Evolutionary conservation across 2,888 invertebrate genomes (phyloP).

Genomic region (Aspidiotus rigidus): DNA sequence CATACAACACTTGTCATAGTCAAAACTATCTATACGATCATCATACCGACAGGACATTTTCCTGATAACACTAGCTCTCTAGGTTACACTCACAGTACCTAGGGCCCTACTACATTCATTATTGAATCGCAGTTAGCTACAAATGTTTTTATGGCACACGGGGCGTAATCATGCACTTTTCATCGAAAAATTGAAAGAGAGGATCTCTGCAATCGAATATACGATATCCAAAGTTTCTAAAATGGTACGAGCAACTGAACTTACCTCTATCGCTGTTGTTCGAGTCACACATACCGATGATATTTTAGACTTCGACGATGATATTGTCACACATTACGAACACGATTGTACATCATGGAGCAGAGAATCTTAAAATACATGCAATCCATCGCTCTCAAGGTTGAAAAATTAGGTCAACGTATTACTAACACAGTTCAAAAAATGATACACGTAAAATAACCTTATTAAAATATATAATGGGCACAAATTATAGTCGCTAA

Average conservation of each 20-base stretch:
- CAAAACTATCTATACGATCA: too few species aligned
- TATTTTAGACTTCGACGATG: constrained; percentile 3
- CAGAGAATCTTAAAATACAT: constrained; percentile 19
- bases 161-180: too few species aligned
- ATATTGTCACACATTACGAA: constrained; percentile 21
- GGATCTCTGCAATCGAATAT: too few species aligned
- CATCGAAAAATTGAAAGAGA: too few species aligned
- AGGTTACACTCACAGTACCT: too few species aligned
- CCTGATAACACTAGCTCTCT: too few species aligned
- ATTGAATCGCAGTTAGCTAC: too few species aligned
- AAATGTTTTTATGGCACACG: too few species aligned
- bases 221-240: too few species aligned
- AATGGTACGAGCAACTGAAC: neutral
- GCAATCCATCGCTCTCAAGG: constrained; percentile 31
- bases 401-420: constrained; percentile 34
- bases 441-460: neutral
- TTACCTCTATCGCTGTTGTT: constrained; percentile 28
- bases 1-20: too few species aligned
- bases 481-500: neutral
- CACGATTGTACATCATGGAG: constrained; percentile 11
- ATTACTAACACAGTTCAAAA: constrained; percentile 34
- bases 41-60: too few species aligned
- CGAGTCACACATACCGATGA: constrained; percentile 21
- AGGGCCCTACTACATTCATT: too few species aligned
- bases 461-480: constrained; percentile 6